Percentiles rank a stretch among this genome's conserved stretches.
These are phyloP conservation scores for Acipenser ruthenus DNA, from an alignment of 2,797 vertebrate species.

Conservation along the genomic window DNA sequence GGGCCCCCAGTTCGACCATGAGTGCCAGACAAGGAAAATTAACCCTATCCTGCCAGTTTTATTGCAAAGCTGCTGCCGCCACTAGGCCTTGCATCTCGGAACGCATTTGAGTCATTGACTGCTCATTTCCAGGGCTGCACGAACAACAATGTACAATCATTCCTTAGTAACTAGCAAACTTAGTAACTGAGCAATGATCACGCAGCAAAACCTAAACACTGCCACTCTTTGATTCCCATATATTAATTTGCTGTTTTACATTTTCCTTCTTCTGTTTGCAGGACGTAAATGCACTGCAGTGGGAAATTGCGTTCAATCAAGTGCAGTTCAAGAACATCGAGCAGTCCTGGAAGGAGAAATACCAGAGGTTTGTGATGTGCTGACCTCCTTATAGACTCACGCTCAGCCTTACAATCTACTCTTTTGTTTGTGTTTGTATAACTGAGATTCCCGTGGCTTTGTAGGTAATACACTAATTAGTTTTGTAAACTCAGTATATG, in stretches of 20 bases:
- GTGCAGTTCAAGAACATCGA: slow-evolving; percentile 75
- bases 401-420: background rate
- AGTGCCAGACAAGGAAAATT: no score
- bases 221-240: background rate
- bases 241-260: slow-evolving; percentile 4
- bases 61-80: no score
- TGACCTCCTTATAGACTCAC: background rate
- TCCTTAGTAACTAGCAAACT: background rate
- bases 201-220: background rate
- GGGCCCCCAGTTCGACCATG: background rate
- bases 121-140: background rate
- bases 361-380: slow-evolving; percentile 59
- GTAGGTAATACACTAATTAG: no score
- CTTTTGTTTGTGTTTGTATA: background rate
- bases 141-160: background rate
- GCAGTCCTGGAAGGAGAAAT: slow-evolving; percentile 72
- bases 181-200: background rate
- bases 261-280: slow-evolving; percentile 26
- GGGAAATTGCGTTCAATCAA: slow-evolving; percentile 84
- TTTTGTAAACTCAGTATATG: no score
- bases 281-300: slow-evolving; percentile 84
- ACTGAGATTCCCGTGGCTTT: background rate
- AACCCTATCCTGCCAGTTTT: no score
- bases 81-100: background rate
- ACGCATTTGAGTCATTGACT: background rate